These are phyloP conservation scores for Dryadula phaetusa DNA, from an alignment of 2,888 invertebrate species.

Conservation along the genomic window DNA sequence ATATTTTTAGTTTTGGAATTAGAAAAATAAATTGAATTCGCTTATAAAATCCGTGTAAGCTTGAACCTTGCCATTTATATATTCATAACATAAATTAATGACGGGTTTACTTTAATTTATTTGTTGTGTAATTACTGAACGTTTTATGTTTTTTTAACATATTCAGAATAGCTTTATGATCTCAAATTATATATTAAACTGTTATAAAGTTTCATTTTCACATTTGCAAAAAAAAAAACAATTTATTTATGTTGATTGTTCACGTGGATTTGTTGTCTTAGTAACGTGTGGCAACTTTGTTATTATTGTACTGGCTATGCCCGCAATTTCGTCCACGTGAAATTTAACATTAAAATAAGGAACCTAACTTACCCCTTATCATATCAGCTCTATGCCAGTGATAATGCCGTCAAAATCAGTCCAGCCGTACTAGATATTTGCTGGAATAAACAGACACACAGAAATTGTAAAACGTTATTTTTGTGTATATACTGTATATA, in stretches of 20 bases:
- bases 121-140: conserved; percentile 5
- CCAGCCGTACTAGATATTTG: too few relatives aligned
- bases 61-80: neutral
- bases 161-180: conserved; percentile 18
- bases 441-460: too few relatives aligned
- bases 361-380: too few relatives aligned
- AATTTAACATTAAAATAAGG: too few relatives aligned
- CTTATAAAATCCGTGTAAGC: neutral
- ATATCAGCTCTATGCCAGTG: too few relatives aligned
- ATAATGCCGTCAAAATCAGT: too few relatives aligned
- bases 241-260: conserved; percentile 5
- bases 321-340: too few relatives aligned
- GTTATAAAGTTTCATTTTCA: conserved; percentile 11
- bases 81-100: neutral
- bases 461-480: too few relatives aligned
- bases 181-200: conserved; percentile 20
- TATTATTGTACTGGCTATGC: too few relatives aligned
- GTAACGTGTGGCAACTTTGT: neutral
- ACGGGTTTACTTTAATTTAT: neutral
- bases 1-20: neutral
- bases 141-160: neutral
- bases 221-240: neutral
- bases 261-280: neutral
- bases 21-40: neutral
- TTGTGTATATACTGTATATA: too few relatives aligned